A percentile compares a stretch with the other conserved stretches of the same genome.
These are phyloP conservation scores for Olivierus martensii DNA, from an alignment of 1,140 invertebrate genomes.

Conservation along the genomic window DNA sequence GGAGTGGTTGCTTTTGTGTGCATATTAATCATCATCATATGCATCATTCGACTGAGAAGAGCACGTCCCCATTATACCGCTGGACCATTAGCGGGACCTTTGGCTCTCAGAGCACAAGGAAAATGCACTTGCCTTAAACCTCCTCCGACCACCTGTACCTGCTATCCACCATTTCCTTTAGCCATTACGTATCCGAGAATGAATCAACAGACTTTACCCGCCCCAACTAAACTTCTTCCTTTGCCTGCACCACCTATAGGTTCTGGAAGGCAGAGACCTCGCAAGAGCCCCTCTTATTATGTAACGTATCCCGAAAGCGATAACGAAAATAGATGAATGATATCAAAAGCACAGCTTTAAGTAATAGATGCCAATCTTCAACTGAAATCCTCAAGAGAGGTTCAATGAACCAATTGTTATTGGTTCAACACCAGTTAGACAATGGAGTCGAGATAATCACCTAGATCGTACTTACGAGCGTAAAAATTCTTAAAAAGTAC, in stretches of 20 bases:
- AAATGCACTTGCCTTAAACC: conserved; percentile 32
- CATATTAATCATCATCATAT: conserved; percentile 72
- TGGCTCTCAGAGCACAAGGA: conserved; percentile 29
- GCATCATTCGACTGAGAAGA: conserved; percentile 50
- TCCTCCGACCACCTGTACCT: conserved; percentile 21
- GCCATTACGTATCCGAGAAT: conserved; percentile 19
- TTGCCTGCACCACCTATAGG: conserved; percentile 22
- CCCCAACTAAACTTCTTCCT: conserved; percentile 22
- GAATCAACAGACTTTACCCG: conserved; percentile 18
- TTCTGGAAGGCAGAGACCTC: conserved; percentile 20
- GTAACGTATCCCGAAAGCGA: conserved; percentile 28
- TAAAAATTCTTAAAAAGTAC: too few relatives aligned
- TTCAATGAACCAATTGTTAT: too few relatives aligned
- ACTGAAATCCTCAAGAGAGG: too few relatives aligned
- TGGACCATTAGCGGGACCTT: conserved; percentile 42
- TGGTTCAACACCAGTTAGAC: too few relatives aligned
- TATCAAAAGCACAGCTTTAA: too few relatives aligned
- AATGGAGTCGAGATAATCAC: too few relatives aligned
- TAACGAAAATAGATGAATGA: conserved; percentile 15
- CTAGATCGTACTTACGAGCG: too few relatives aligned
- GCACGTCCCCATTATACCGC: conserved; percentile 36
- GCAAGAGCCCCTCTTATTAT: conserved; percentile 25
- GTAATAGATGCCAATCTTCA: too few relatives aligned
- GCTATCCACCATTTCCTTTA: conserved; percentile 22
- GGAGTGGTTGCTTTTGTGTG: conserved; percentile 80